Percentiles rank a stretch among this genome's conserved stretches.
Evolutionary conservation across 2,888 invertebrate species (phyloP).

Genomic region (Lasioglossum calceatum): DNA sequence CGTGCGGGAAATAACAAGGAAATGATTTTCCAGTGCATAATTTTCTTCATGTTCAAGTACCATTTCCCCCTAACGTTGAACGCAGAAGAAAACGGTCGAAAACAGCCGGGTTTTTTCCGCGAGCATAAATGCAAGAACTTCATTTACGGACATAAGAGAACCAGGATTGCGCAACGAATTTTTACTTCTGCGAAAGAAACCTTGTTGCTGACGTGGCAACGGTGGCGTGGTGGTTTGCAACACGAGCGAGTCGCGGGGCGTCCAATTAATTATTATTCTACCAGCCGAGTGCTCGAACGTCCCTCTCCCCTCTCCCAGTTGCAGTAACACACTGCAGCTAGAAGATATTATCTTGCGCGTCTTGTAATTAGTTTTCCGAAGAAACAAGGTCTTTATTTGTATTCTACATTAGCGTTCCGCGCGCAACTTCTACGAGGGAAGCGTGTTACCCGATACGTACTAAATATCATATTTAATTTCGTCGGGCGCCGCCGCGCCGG

Average conservation of each 20-base stretch:
- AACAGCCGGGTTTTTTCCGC: neutral
- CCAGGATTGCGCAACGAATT: neutral
- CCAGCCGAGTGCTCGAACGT: neutral
- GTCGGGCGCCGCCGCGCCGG: neutral
- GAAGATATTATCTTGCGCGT: neutral
- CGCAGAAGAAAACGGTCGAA: neutral
- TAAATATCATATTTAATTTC: constrained; percentile 2
- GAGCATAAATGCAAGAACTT: neutral
- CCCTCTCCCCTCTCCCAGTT: neutral
- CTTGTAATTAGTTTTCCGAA: neutral
- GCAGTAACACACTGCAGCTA: neutral
- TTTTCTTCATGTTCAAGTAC: neutral
- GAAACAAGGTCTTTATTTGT: constrained; percentile 2
- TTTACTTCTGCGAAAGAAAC: neutral
- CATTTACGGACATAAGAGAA: neutral
- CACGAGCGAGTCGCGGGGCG: neutral
- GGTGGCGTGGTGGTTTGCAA: neutral
- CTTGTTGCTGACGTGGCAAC: neutral
- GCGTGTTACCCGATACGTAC: neutral
- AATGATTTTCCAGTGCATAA: neutral
- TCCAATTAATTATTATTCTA: constrained; percentile 10
- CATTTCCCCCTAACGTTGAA: neutral
- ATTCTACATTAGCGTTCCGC: neutral
- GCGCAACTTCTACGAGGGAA: neutral
- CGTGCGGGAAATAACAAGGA: neutral